Evolutionary conservation across 2,888 invertebrate genomes (phyloP).

Genomic region (Standfussiana lucernea): DNA sequence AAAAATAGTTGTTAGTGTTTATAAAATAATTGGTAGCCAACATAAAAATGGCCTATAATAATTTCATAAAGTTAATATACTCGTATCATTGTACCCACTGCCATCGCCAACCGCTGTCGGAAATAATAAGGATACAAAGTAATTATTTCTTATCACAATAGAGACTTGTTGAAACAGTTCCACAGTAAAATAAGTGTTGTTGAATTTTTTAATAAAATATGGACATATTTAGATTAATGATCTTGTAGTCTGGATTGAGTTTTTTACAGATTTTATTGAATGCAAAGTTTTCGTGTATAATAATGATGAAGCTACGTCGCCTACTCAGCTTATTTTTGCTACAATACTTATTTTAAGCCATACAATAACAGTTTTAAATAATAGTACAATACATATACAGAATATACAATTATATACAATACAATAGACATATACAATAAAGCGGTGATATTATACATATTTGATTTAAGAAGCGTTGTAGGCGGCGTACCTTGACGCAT

Average conservation of each 20-base stretch:
- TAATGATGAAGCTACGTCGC: conserved; percentile 78
- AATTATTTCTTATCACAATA: conserved; percentile 87
- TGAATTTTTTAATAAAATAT: conserved; percentile 90
- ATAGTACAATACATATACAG: conserved; percentile 85
- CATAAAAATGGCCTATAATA: conserved; percentile 85
- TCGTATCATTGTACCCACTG: conserved; percentile 81
- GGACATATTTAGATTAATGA: conserved; percentile 89
- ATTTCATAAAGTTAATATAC: conserved; percentile 76
- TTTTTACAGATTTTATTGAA: conserved; percentile 89
- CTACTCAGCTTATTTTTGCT: conserved; percentile 87
- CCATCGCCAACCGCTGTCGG: conserved; percentile 90
- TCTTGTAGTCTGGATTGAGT: conserved; percentile 91
- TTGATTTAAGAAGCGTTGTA: conserved; percentile 80
- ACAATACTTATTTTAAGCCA: conserved; percentile 86
- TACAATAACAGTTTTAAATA: conserved; percentile 79
- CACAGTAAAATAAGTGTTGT: conserved; percentile 90
- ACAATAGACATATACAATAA: conserved; percentile 82
- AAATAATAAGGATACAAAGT: conserved; percentile 67
- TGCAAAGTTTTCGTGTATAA: conserved; percentile 76
- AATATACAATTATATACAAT: conserved; percentile 80
- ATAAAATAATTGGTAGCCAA: conserved; percentile 90
- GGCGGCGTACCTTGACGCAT: conserved; percentile 80
- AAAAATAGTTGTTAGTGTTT: conserved; percentile 76
- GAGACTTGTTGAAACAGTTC: conserved; percentile 89
- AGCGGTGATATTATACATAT: conserved; percentile 85